These are phyloP conservation scores for Meandrusa payeni DNA, from an alignment of 2,888 invertebrate species.

Conservation along the genomic window DNA sequence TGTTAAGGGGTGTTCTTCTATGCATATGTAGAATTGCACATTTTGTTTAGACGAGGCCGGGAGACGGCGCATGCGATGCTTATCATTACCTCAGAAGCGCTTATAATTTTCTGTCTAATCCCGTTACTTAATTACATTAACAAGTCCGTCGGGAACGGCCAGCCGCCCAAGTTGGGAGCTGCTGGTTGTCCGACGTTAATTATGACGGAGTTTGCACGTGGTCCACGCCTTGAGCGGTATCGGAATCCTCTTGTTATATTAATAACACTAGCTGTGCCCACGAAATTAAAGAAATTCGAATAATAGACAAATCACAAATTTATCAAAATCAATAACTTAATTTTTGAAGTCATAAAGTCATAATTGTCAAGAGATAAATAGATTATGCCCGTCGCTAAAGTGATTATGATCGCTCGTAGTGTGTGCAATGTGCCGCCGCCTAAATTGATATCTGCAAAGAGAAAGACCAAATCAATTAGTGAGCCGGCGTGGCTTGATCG, in stretches of 20 bases:
- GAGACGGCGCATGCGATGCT: no score
- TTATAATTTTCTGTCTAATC: slow-evolving; percentile 14
- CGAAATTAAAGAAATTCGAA: no score
- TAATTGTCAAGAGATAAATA: no score
- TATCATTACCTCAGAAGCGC: not conserved
- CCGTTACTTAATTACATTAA: slow-evolving; percentile 19
- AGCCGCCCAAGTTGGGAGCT: slow-evolving; percentile 8
- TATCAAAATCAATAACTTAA: no score
- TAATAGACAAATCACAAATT: no score
- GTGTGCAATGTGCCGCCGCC: not conserved
- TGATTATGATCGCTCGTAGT: not conserved
- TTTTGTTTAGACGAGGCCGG: no score
- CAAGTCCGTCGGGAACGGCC: slow-evolving; percentile 12
- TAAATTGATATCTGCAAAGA: slow-evolving; percentile 19
- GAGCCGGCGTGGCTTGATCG: slow-evolving; percentile 10
- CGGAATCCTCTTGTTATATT: not conserved
- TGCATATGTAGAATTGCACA: no score
- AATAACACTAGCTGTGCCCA: not conserved
- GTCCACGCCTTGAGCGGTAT: not conserved
- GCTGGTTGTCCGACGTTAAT: slow-evolving; percentile 17
- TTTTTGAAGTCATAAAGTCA: no score
- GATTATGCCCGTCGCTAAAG: no score
- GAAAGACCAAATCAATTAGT: slow-evolving; percentile 17
- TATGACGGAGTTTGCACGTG: slow-evolving; percentile 14
- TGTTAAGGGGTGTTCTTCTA: no score